Evolutionary conservation across 2,888 invertebrate genomes (phyloP).

Genomic region (Stenoptilia bipunctidactyla): DNA sequence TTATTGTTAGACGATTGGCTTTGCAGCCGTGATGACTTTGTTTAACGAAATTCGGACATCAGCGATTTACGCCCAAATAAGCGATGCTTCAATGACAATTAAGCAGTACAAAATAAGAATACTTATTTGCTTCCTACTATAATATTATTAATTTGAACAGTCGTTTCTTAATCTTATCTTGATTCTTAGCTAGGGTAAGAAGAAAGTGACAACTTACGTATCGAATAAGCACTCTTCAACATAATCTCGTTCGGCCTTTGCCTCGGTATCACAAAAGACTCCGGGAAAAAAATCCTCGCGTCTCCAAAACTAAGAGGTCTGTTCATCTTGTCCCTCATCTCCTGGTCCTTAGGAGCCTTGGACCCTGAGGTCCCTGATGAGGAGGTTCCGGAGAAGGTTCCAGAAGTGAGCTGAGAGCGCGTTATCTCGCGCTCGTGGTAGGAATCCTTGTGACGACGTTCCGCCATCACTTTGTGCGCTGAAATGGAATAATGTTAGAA

Average conservation of each 20-base stretch:
- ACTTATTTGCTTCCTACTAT: too few relatives aligned
- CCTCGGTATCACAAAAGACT: slow-evolving; percentile 58
- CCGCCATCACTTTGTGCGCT: slow-evolving; percentile 57
- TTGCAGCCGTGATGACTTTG: too few relatives aligned
- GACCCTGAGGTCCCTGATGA: slow-evolving; percentile 64
- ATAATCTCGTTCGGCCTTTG: slow-evolving; percentile 49
- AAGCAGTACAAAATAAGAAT: too few relatives aligned
- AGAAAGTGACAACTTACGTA: slow-evolving; percentile 38
- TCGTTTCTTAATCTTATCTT: too few relatives aligned
- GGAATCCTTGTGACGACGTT: slow-evolving; percentile 44
- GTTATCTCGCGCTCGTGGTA: slow-evolving; percentile 41
- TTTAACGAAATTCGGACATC: too few relatives aligned
- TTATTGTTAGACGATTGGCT: too few relatives aligned
- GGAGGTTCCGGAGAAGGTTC: slow-evolving; percentile 55
- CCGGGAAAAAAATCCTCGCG: slow-evolving; percentile 63
- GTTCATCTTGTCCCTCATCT: slow-evolving; percentile 34
- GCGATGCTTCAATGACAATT: too few relatives aligned
- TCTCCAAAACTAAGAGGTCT: slow-evolving; percentile 55
- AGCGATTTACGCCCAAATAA: too few relatives aligned
- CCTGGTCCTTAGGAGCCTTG: slow-evolving; percentile 43
- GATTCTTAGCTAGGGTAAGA: neutral
- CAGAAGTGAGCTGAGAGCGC: slow-evolving; percentile 50
- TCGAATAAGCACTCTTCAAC: slow-evolving; percentile 45
- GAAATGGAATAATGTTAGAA: too few relatives aligned
- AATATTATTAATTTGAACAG: too few relatives aligned